Conservation (phyloP, 2,888 invertebrate genomes). For the Lithophane semibrunnea region DNA sequence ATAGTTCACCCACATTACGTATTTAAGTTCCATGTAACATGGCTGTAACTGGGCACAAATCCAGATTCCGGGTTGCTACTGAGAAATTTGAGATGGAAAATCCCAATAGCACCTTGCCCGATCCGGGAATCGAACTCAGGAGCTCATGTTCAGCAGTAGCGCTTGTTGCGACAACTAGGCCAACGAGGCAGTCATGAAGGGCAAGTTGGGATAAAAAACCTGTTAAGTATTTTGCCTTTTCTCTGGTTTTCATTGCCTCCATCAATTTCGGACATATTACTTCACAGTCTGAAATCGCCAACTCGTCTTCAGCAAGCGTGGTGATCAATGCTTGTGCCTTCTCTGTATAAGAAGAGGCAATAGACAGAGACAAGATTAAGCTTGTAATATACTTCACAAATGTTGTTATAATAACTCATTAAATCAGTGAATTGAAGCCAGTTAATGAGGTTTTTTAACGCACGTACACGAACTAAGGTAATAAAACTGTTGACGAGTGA, state of each 20-base stretch:
- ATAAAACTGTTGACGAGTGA: slow-evolving; percentile 10
- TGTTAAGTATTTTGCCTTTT: background rate
- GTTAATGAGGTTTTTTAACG: slow-evolving; percentile 45
- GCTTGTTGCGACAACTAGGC: too few relatives aligned
- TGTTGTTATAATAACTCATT: slow-evolving; percentile 31
- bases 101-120: too few relatives aligned
- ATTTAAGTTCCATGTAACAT: too few relatives aligned
- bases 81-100: too few relatives aligned
- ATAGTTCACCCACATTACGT: too few relatives aligned
- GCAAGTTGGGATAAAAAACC: too few relatives aligned
- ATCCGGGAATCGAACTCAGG: too few relatives aligned
- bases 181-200: too few relatives aligned
- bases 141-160: too few relatives aligned
- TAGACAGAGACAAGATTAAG: too few relatives aligned
- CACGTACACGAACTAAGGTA: slow-evolving; percentile 21
- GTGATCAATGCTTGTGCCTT: background rate
- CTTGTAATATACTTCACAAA: background rate
- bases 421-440: slow-evolving; percentile 31
- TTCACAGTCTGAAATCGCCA: background rate
- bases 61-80: too few relatives aligned
- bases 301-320: background rate
- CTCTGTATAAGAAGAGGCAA: background rate
- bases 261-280: background rate
- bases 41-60: too few relatives aligned
- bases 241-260: background rate